Evolutionary conservation across 2,113 vertebrate species (phyloP), one percentile per base, ranked within the genome.

Genomic region (Channa argus): DNA sequence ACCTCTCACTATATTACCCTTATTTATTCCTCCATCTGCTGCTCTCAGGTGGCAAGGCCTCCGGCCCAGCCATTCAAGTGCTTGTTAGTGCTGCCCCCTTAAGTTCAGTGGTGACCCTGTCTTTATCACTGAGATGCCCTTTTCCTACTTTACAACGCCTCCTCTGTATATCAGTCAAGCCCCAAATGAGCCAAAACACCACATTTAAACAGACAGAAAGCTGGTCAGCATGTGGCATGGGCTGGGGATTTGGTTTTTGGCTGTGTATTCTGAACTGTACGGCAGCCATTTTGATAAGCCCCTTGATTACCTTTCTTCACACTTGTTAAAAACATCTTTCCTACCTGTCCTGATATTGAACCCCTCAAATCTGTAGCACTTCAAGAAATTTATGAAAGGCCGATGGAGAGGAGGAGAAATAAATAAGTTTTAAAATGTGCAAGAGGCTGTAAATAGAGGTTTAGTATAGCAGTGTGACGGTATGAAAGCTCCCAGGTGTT

Each of bases 11-110:
- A 54, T 77, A 82, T 66, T 71, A 70, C 68, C 62, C 68, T 72
- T 85, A 85, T 89, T 74, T 88, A 85, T 85, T 77, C 78, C 63
- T 74, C 38, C 69, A 49, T 44, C 45, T 61, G 74, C 46, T 79
- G 33, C 63, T 85, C 72, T 74, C 79, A 80, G 72, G 66, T 82
- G 84, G 80, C 61, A 5, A 13, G 55, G 39, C 71, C 78, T 72
- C 45, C 38, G 64, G 54, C 69, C 13, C 55, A 69, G 79, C 60
- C 75, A 52, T 59, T 61, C 70, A 73, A 77, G 53, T 53, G 84
- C 85, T 89, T 85, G 87, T 84, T 84, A 81, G 85, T 78, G 80
- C 89, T 86, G 89, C 85, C 86, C 90, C 71, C 88, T 87, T 83
- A 81, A 84, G 86, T 83, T 74, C 69, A 33, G 66, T 2, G 8